phyloP scores from a whole-genome alignment of 92 coral and sea anemone genomes.

The Nematostella vectensis region DNA sequence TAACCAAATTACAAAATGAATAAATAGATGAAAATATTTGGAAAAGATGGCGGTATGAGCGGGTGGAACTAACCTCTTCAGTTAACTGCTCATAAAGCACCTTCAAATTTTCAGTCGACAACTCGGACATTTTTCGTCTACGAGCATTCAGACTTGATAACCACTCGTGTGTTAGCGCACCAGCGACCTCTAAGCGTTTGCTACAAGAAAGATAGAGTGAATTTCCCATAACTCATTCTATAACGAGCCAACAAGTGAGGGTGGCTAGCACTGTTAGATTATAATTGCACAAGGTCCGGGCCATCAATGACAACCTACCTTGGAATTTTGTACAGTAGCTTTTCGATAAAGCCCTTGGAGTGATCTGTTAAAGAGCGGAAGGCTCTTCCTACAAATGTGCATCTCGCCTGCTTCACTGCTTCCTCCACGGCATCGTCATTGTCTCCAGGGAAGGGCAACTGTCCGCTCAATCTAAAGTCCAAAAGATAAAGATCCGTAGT shows the following conservation, averaged over 20 bases:
- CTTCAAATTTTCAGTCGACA: constrained; percentile 13
- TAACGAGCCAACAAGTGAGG: too few relatives aligned
- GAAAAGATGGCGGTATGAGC: neutral
- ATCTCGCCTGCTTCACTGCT: constrained; percentile 43
- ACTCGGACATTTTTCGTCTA: constrained; percentile 6
- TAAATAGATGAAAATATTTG: too few relatives aligned
- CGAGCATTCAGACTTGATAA: constrained; percentile 10
- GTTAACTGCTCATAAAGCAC: constrained; percentile 8
- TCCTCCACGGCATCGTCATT: constrained; percentile 59
- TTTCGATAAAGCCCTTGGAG: constrained; percentile 50
- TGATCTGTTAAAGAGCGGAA: constrained; percentile 49
- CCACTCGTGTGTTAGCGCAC: constrained; percentile 81
- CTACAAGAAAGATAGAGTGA: constrained; percentile 38
- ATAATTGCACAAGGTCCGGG: too few relatives aligned
- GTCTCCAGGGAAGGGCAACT: constrained; percentile 55
- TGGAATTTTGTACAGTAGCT: constrained; percentile 40
- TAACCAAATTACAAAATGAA: too few relatives aligned
- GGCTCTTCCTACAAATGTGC: constrained; percentile 52
- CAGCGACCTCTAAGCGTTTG: constrained; percentile 70
- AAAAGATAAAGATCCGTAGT: too few relatives aligned
- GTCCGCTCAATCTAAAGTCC: constrained; percentile 45
- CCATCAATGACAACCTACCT: constrained; percentile 30
- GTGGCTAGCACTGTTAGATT: too few relatives aligned
- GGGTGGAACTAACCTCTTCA: constrained; percentile 6
- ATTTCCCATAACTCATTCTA: too few relatives aligned